Conservation (phyloP, 2,113 vertebrate species). For the Rhadina sibilatrix region DNA sequence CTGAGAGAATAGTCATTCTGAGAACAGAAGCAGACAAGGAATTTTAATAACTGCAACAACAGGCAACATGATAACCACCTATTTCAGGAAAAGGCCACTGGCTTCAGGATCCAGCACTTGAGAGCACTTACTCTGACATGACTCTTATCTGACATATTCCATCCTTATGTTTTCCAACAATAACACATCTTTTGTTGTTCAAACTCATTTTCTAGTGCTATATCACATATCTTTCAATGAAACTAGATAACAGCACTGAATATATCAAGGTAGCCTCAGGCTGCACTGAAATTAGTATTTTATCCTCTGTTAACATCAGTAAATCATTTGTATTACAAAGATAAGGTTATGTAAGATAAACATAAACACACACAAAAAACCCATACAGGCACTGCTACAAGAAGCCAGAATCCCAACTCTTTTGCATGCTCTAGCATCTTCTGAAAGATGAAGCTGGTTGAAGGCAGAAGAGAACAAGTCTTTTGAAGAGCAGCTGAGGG, state of each 20-base stretch:
- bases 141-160: neutral
- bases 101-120: neutral
- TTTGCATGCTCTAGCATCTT: neutral
- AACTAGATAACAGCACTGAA: neutral
- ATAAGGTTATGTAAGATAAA: neutral
- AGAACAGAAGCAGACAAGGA: neutral
- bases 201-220: neutral
- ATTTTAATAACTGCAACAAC: neutral
- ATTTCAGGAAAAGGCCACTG: neutral
- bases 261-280: neutral
- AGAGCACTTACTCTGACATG: neutral
- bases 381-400: neutral
- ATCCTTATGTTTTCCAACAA: neutral
- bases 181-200: neutral
- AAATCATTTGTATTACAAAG: neutral
- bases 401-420: neutral
- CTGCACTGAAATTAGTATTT: conserved; percentile 7
- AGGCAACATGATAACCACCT: neutral
- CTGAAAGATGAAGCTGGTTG: no score
- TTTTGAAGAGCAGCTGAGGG: neutral
- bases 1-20: neutral
- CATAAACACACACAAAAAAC: neutral
- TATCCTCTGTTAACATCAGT: neutral
- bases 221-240: neutral
- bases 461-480: neutral